Evolutionary conservation across 2,888 invertebrate genomes (phyloP), one percentile per base, ranked within the genome.

Genomic region (Barypeithes pellucidus): DNA sequence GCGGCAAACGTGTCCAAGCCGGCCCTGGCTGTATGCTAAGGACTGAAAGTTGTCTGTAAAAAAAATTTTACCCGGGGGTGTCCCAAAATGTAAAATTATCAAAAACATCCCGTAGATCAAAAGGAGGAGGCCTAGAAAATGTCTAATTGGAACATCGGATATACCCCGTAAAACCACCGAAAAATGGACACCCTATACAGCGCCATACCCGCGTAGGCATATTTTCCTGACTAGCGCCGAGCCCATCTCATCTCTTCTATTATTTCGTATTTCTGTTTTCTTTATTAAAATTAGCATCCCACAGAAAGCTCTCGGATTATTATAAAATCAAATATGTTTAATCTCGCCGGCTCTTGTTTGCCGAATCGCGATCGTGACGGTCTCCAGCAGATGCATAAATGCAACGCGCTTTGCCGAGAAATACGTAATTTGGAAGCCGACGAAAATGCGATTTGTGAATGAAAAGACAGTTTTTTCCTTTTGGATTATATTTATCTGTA

Each of bases 221-320:
- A 22, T 24, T 45, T 61, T 45, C 45, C 29, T 29, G 29, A 22
- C 43, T n/a, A 20, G 29, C 61, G 20, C 39, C 18, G 12, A 36
- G 5, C 29, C 7, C 29, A 39, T 39, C 18, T 39, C 18, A 59
- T 39, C 4, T 61, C 43, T 61, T 61, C 41, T 43, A 14, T 8
- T 61, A 43, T 45, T 61, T 61, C 61, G 61, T 45, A 61, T 61
- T 67, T 73, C 73, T 73, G 73, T 68, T 73, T 68, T 73, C 63
- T 73, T 71, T 67, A 59, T 73, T 73, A 73, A 69, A 69, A 63
- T 65, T 62, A 54, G 50, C 73, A 59, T 43, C 73, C 73, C 73
- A 73, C 73, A 59, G 62, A 62, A 47, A 36, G 41, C 60, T 68
- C 68, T 69, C 54, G 65, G 59, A 59, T 60, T 73, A 57, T 73